Base-by-base conservation (phyloP, 2,888 invertebrate species). In the Lymantria dispar region DNA sequence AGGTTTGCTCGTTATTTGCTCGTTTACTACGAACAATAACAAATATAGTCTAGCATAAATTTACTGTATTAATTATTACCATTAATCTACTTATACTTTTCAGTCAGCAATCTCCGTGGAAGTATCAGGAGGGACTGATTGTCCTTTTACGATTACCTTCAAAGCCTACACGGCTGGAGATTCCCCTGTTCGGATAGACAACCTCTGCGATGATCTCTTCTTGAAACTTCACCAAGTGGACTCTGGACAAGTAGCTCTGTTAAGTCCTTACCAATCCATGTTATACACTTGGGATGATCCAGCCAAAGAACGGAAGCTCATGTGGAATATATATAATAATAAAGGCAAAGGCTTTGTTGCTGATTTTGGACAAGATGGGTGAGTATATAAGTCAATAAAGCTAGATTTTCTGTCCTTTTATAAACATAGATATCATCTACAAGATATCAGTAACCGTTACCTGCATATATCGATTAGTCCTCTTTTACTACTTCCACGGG, bases 251-350 rank as follows among this genome's bases (percentile, higher is more conserved):
- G 96, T 96, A 43, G 95, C 95, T 0, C 83, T 97, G 29, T 80
- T 97, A 44, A 95, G 95, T 68, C 96, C 96, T 0, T 94, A 94
- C 64, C 81, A 96, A 78, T 94, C 95, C 9, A 86, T 96, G 72
- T 78, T 96, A 36, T 96, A 96, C 74, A 96, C 97, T 0, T 97
- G 97, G 97, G 96, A 96, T 68, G 96, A 97, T 78, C 96, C 96
- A 0, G 93, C 93, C 0, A 94, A 94, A 48, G 94, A 94, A 11
- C 89, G 96, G 54, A 93, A 93, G 46, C 86, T 97, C 1, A 89
- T 95, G 63, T 97, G 97, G 97, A 96, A 96, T 74, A 94, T 96
- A 11, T 96, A 96, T 77, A 96, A 95, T 65, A 95, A 95, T 65
- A 95, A 95, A 74, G 94, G 94, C 33, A 92, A 94, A 57, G 96